These are phyloP conservation scores for Capromys pilorides DNA, from an alignment of 2,797 vertebrate genomes.

Conservation along the genomic window DNA sequence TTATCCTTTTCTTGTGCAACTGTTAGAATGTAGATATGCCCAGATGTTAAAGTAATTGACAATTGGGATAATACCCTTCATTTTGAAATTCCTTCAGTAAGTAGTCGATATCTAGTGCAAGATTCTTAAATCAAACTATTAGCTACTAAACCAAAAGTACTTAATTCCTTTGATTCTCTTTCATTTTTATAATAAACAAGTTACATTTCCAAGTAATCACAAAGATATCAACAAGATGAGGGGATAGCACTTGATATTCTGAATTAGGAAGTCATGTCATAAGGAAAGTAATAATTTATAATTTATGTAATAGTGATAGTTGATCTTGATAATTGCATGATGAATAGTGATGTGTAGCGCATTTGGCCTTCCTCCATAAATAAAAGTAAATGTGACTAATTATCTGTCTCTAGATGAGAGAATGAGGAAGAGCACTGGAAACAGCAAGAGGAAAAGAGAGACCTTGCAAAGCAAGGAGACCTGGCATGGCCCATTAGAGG, in stretches of 20 bases:
- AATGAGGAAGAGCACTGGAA: background rate
- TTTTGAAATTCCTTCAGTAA: background rate
- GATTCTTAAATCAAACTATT: background rate
- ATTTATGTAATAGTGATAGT: background rate
- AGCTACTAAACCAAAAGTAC: background rate
- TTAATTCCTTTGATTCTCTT: background rate
- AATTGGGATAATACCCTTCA: background rate
- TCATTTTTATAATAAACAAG: background rate
- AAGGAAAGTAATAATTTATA: background rate
- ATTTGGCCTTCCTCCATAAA: background rate
- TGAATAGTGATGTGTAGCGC: background rate
- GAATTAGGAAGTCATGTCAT: background rate
- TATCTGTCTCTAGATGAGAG: background rate
- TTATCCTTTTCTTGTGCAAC: background rate
- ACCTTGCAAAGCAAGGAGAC: background rate
- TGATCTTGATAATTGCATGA: too few species aligned
- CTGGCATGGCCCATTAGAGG: rapidly evolving
- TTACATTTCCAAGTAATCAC: background rate
- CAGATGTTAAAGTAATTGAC: background rate
- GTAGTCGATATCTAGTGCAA: background rate
- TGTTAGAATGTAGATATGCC: background rate
- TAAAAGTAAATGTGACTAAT: background rate
- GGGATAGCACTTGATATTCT: background rate
- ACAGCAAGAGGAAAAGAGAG: background rate
- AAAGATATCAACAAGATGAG: background rate